Percentiles rank a stretch among this genome's conserved stretches.
Conservation (phyloP, 92 coral and sea anemone species). For the Porites divaricata region DNA sequence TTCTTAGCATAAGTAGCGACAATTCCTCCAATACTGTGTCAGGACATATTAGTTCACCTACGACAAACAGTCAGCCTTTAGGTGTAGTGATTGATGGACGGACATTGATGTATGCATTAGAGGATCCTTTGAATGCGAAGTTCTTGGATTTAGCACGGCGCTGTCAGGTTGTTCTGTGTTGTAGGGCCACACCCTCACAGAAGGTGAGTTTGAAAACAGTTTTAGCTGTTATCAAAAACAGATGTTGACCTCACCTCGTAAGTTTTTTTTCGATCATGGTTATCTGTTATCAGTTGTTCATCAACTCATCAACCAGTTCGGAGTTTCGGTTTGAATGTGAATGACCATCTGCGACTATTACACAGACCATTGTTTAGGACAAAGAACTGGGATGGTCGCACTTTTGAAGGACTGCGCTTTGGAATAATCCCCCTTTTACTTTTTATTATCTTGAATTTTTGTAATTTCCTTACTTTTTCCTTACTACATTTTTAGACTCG, state of each 20-base stretch:
- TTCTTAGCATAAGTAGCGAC: conserved; percentile 26
- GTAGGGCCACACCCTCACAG: conserved; percentile 98
- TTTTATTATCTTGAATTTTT: too few relatives aligned
- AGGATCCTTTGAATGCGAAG: conserved; percentile 78
- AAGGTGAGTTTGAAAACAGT: conserved; percentile 66
- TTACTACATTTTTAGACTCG: too few relatives aligned
- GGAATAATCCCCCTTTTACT: too few relatives aligned
- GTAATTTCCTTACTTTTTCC: too few relatives aligned
- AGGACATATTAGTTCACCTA: conserved; percentile 29
- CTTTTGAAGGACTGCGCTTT: too few relatives aligned
- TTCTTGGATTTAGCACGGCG: conserved; percentile 84
- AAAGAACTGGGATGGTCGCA: too few relatives aligned
- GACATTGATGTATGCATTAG: conserved; percentile 87
- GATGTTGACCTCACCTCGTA: not conserved
- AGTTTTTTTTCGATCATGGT: too few relatives aligned
- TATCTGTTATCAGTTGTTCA: too few relatives aligned
- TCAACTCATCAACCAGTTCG: too few relatives aligned
- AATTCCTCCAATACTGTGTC: conserved; percentile 60
- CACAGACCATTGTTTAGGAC: too few relatives aligned
- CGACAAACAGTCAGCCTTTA: conserved; percentile 38
- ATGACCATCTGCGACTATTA: too few relatives aligned
- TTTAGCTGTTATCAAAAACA: not conserved
- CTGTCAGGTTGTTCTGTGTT: conserved; percentile 96
- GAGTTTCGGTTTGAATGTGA: too few relatives aligned
- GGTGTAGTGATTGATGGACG: conserved; percentile 94